These are phyloP conservation scores for Cosmia trapezina DNA, from an alignment of 2,888 invertebrate genomes.

Conservation along the genomic window DNA sequence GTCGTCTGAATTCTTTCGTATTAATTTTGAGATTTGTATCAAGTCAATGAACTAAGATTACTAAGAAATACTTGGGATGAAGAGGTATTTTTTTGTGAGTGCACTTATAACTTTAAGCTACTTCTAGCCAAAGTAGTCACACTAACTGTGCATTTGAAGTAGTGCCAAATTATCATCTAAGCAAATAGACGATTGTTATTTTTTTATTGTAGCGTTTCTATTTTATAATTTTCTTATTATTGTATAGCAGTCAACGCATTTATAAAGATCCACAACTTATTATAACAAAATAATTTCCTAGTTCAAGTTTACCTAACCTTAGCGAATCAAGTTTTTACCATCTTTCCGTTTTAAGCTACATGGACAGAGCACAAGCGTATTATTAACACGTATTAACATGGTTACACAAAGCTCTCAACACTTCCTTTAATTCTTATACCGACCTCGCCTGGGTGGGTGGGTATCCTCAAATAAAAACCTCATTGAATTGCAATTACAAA, in stretches of 20 bases:
- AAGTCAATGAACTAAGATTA: constrained; percentile 22
- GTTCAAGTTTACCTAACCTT: constrained; percentile 31
- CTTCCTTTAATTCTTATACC: constrained; percentile 73
- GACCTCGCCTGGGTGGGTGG: constrained; percentile 67
- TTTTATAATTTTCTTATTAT: background rate
- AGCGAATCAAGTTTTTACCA: constrained; percentile 39
- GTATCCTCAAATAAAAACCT: constrained; percentile 70
- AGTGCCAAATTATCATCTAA: background rate
- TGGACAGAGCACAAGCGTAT: constrained; percentile 60
- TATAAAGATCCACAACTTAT: background rate
- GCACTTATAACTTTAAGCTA: constrained; percentile 7
- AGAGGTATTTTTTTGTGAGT: background rate
- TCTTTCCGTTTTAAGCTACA: constrained; percentile 50
- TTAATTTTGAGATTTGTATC: constrained; percentile 33
- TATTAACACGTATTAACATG: constrained; percentile 70
- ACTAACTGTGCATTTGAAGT: background rate
- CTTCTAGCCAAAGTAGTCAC: background rate
- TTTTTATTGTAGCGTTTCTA: background rate
- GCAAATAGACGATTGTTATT: background rate
- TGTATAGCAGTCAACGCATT: background rate
- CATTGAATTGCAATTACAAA: constrained; percentile 55
- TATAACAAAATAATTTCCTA: constrained; percentile 12
- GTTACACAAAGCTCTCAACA: constrained; percentile 67
- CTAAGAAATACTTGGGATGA: background rate
- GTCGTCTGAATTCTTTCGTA: constrained; percentile 16